phyloP scores from a whole-genome alignment of 2,797 vertebrate genomes.

The Peromyscus attwateri region DNA sequence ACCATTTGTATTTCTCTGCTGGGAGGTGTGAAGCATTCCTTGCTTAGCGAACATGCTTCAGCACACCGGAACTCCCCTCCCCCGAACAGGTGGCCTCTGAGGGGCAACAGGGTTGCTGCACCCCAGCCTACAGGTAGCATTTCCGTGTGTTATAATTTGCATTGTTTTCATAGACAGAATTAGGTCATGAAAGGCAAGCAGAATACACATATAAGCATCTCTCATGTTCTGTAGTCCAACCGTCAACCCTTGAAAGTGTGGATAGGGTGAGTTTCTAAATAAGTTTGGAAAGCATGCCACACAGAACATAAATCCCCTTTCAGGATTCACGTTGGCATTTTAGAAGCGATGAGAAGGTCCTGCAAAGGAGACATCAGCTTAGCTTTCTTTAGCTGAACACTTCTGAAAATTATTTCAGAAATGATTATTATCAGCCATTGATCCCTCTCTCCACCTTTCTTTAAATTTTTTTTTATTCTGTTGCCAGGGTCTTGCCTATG shows the following conservation, averaged over 20 bases:
- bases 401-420: not conserved
- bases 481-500: not conserved
- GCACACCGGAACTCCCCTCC: not conserved
- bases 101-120: not conserved
- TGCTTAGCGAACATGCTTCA: not conserved
- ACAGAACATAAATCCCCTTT: not conserved
- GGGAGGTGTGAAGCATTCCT: not conserved
- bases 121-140: not conserved
- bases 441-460: not conserved
- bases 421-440: not conserved
- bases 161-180: not conserved
- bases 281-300: not conserved
- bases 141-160: not conserved
- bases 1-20: slow-evolving; percentile 10
- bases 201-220: not conserved
- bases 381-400: not conserved
- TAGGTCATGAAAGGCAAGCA: not conserved
- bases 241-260: not conserved
- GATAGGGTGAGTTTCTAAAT: not conserved
- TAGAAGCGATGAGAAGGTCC: not conserved
- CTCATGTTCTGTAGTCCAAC: not conserved
- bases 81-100: not conserved
- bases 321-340: not conserved
- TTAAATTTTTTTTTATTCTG: no score
- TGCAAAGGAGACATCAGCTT: not conserved